Evolutionary conservation across 2,888 invertebrate species (phyloP), one percentile per base, ranked within the genome.

Genomic region (Brenthis hecate): DNA sequence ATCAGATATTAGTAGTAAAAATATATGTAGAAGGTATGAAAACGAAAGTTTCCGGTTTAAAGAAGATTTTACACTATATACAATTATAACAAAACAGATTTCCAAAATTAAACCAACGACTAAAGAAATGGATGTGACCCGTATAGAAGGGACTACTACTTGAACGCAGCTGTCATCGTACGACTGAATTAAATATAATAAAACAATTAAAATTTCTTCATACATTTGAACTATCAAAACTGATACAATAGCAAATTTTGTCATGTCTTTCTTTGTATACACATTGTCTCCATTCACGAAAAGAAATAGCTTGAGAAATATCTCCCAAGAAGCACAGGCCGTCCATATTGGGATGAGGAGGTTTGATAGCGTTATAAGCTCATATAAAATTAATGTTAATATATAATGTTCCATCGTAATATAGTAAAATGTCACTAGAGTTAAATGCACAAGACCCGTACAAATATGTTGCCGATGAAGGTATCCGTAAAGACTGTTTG

Each of bases 291-390:
- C 65, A 3, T 56, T 70, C 32, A 43, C 43, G 55, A 72, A 73
- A 6, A 76, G 16, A 54, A 73, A 74, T 4, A 74, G 16, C n/a
- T 76, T 72, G 6, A 69, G 60, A n/a, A 75, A 72, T 53, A 72
- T 71, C 32, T 71, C 71, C 13, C 75, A 58, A 0, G 73, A 66
- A 1, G 68, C 56, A 56, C 72, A 74, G 11, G 68, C 53, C 8
- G 75, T 74, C 75, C 73, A 76, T n/a, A 74, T 56, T 0, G 71
- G 75, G 14, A 65, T 66, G 0, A 73, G 5, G 0, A 73, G 55
- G 6, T 36, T 70, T 5, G 71, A 28, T 47, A 65, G 72, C 0
- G 66, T 56, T 11, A 48, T 43, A 1, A 2, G 8, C 48, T 68
- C 54, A 47, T 55, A 69, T 14, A 55, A 16, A 6, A 63, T 14